Evolutionary conservation across 1,140 invertebrate species (phyloP), one percentile per base, ranked within the genome.

Genomic region (Aphelenchoides besseyi): DNA sequence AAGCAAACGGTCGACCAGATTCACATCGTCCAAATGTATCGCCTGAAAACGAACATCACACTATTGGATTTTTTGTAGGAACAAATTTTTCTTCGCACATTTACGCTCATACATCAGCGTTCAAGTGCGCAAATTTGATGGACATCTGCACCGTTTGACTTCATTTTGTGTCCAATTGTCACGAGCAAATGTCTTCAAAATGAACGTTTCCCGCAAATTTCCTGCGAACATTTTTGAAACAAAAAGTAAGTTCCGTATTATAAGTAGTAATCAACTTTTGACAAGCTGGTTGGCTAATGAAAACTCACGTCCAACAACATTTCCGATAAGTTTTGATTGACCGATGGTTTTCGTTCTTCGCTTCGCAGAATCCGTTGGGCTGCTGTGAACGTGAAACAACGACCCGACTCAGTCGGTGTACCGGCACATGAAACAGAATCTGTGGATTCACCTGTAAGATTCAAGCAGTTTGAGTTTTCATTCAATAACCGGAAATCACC

Each of bases 261-360:
- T 23, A 37, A 26, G 5, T 41, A 41, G 37, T 41, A 41, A 41
- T 41, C 37, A n/a, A 41, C 37, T 41, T 41, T 41, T 41, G n/a
- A n/a, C 5, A 5, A 41, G n/a, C n/a, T 41, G n/a, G 37, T 59
- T 28, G 12, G 32, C 36, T 5, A 29, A 41, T 32, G 18, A 62
- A 37, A 63, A 82, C 72, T 71, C 61, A 83, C 81, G 68, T 83
- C 82, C 37, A 83, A 63, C 54, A 83, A 74, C 76, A 83, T 84
- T 70, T 83, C 82, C 16, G 80, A 82, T 28, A 83, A 55, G 69
- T 83, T 83, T 61, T 84, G 82, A 36, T 79, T 84, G n/a, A 83
- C 81, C 23, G 80, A 82, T 36, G 82, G 82, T 69, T 83, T 83
- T 26, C 82, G 57, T 29, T 83, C 82, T 59, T 84, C 83, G 37